phyloP scores from a whole-genome alignment of 2,113 vertebrate species.

The Aphyosemion australe region DNA sequence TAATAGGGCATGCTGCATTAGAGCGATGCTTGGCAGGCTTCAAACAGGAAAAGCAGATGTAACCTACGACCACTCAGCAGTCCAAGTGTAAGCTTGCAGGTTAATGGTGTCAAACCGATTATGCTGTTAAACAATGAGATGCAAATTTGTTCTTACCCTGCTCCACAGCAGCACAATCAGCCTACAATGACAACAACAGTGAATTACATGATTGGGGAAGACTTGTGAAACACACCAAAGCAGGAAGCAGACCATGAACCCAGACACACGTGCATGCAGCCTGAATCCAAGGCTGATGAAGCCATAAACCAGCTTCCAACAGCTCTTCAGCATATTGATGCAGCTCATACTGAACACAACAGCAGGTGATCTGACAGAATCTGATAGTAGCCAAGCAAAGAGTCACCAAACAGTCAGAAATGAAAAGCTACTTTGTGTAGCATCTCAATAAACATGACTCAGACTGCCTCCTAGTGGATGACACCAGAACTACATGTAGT shows the following conservation, averaged over 20 bases:
- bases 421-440: neutral
- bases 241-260: neutral
- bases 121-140: slow-evolving; percentile 31
- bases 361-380: neutral
- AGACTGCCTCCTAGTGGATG: slow-evolving; percentile 43
- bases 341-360: neutral
- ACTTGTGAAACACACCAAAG: neutral
- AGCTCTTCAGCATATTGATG: neutral
- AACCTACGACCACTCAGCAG: slow-evolving; percentile 1
- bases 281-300: neutral
- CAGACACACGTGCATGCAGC: neutral
- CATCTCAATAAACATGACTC: neutral
- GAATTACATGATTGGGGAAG: slow-evolving; percentile 23
- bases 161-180: slow-evolving; percentile 47
- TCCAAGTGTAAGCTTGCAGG: slow-evolving; percentile 19
- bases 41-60: slow-evolving; percentile 6
- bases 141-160: slow-evolving; percentile 65
- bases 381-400: neutral
- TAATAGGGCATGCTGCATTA: neutral
- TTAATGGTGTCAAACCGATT: slow-evolving; percentile 24
- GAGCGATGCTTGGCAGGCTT: neutral
- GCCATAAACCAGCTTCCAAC: neutral
- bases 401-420: neutral
- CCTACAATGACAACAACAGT: slow-evolving; percentile 71
- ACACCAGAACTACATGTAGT: neutral